Evolutionary conservation across 2,888 invertebrate species (phyloP).

Genomic region (Malthinus flaveolus): DNA sequence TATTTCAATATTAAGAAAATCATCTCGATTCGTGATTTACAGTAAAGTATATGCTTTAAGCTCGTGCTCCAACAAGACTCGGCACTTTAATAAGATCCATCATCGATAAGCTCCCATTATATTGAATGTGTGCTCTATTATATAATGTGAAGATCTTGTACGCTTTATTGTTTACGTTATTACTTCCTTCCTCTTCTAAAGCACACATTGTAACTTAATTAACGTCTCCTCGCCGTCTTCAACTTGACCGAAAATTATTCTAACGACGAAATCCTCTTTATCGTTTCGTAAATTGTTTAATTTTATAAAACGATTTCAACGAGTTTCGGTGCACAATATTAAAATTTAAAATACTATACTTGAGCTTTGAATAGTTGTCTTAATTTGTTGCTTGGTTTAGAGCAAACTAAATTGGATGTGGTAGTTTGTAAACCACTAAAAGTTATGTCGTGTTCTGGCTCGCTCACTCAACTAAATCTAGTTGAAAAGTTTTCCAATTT

Average conservation of each 20-base stretch:
- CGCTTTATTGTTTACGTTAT: background rate
- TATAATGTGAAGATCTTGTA: conserved; percentile 13
- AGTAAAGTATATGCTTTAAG: conserved; percentile 1
- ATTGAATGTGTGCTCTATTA: conserved; percentile 9
- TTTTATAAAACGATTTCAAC: no score
- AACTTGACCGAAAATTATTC: background rate
- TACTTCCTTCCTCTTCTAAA: background rate
- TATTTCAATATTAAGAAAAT: no score
- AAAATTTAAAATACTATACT: conserved; percentile 3
- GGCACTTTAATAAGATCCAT: conserved; percentile 32
- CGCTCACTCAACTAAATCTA: conserved; percentile 24
- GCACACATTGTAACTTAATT: background rate
- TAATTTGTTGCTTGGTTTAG: conserved; percentile 7
- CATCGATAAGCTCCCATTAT: conserved; percentile 28
- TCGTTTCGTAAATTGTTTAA: no score
- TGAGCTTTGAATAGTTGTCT: conserved; percentile 1
- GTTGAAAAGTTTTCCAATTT: conserved; percentile 29
- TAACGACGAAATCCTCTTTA: no score
- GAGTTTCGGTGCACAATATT: background rate
- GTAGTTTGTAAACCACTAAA: conserved; percentile 23
- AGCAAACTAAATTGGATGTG: conserved; percentile 12
- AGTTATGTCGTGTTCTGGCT: conserved; percentile 18
- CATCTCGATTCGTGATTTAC: background rate
- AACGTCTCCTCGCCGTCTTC: background rate
- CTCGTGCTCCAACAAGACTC: conserved; percentile 27